These are phyloP conservation scores for Schizopygopsis malacanthus DNA, from an alignment of 2,797 vertebrate genomes.

Conservation along the genomic window DNA sequence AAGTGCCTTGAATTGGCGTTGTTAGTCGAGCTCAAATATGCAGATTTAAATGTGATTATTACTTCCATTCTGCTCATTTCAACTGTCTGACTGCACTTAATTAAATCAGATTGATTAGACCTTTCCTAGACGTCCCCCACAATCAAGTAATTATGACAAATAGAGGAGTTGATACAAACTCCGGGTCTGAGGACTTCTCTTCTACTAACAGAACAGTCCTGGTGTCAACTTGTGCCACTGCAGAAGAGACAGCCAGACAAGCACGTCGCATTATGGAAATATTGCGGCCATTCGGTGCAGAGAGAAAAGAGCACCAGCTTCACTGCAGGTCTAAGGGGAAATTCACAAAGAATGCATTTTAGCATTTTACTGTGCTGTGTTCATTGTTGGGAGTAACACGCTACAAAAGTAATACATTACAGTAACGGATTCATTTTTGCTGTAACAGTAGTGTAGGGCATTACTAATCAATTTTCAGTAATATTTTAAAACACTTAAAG, in stretches of 20 bases:
- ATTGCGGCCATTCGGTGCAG: neutral
- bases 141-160: constrained; percentile 88
- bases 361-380: neutral
- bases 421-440: neutral
- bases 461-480: too few relatives aligned
- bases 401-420: neutral
- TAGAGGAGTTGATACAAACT: constrained; percentile 80
- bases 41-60: constrained; percentile 87
- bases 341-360: neutral
- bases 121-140: constrained; percentile 82
- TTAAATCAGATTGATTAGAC: constrained; percentile 89
- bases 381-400: neutral
- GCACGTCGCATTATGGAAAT: constrained; percentile 27
- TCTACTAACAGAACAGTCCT: constrained; percentile 60
- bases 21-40: constrained; percentile 83
- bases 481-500: too few relatives aligned
- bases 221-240: constrained; percentile 45
- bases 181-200: constrained; percentile 66
- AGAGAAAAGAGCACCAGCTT: constrained; percentile 27
- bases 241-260: constrained; percentile 30
- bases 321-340: neutral
- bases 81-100: constrained; percentile 88
- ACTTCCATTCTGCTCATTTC: constrained; percentile 87
- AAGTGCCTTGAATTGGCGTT: constrained; percentile 80
- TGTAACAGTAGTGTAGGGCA: neutral